Conservation (phyloP, 1,140 invertebrate species). For the Aphelenchoides besseyi region DNA sequence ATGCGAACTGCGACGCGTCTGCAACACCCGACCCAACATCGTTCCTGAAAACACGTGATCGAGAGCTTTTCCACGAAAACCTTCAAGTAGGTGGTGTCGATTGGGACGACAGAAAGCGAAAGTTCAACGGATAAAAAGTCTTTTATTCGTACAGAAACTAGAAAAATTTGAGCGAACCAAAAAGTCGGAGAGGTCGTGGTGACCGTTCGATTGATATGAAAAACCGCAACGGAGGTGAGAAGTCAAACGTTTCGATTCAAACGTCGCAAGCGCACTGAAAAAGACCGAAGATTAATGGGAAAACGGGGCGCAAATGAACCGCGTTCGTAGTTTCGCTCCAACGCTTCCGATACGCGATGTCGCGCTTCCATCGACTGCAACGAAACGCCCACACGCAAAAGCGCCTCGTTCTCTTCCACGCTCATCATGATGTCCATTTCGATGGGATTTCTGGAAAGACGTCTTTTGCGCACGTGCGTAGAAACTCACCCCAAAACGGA, state of each 20-base stretch:
- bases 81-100: too few relatives aligned
- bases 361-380: constrained; percentile 59
- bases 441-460: constrained; percentile 58
- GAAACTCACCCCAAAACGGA: too few relatives aligned
- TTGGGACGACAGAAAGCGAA: too few relatives aligned
- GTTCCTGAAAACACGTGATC: too few relatives aligned
- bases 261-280: constrained; percentile 9
- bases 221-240: too few relatives aligned
- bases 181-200: not conserved
- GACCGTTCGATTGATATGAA: not conserved
- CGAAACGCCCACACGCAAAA: constrained; percentile 47
- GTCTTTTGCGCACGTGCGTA: not conserved
- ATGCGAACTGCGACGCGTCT: not conserved
- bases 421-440: constrained; percentile 63
- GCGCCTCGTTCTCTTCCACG: constrained; percentile 59
- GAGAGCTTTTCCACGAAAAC: too few relatives aligned
- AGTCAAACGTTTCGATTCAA: not conserved
- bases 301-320: too few relatives aligned
- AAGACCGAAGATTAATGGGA: not conserved
- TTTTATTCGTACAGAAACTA: too few relatives aligned
- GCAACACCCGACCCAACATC: not conserved
- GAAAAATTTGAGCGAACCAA: not conserved
- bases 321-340: constrained; percentile 62
- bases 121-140: too few relatives aligned
- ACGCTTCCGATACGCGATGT: constrained; percentile 61